Percentiles rank a stretch among this genome's conserved stretches.
phyloP scores from a whole-genome alignment of 2,797 vertebrate genomes.

The Syngnathus acus region DNA sequence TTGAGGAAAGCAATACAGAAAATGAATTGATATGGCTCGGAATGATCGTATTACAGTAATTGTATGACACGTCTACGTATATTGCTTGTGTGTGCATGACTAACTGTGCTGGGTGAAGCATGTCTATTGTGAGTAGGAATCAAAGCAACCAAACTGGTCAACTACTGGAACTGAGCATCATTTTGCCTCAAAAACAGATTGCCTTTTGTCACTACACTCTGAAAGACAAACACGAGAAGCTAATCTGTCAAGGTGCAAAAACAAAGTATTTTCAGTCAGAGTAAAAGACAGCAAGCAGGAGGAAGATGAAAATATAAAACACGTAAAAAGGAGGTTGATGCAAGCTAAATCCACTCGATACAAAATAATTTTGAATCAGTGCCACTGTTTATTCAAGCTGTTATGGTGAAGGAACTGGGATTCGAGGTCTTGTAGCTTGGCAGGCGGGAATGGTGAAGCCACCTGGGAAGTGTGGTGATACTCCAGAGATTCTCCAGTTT shows the following conservation, averaged over 20 bases:
- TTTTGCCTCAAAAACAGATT: neutral
- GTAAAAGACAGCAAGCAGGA: conserved; percentile 40
- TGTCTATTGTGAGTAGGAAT: too few species aligned
- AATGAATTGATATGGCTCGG: too few species aligned
- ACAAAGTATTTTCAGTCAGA: conserved; percentile 50
- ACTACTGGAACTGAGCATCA: too few species aligned
- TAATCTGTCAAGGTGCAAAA: conserved; percentile 43
- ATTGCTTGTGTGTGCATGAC: too few species aligned
- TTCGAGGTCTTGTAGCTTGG: conserved; percentile 40
- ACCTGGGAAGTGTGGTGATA: conserved; percentile 42
- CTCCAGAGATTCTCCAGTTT: conserved; percentile 22
- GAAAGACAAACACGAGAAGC: conserved; percentile 38
- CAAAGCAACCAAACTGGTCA: too few species aligned
- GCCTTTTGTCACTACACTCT: neutral
- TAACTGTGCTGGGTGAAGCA: too few species aligned
- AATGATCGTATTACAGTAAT: too few species aligned
- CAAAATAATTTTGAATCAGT: conserved; percentile 43
- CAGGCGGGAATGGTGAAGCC: conserved; percentile 42
- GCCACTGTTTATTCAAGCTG: conserved; percentile 36
- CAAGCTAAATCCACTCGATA: conserved; percentile 61
- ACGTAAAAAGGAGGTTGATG: conserved; percentile 51
- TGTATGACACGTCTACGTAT: too few species aligned
- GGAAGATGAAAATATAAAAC: conserved; percentile 36
- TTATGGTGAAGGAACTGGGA: conserved; percentile 43
- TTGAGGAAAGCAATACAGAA: too few species aligned